These are phyloP conservation scores for Gobius niger DNA, from an alignment of 2,113 vertebrate species.

Conservation along the genomic window DNA sequence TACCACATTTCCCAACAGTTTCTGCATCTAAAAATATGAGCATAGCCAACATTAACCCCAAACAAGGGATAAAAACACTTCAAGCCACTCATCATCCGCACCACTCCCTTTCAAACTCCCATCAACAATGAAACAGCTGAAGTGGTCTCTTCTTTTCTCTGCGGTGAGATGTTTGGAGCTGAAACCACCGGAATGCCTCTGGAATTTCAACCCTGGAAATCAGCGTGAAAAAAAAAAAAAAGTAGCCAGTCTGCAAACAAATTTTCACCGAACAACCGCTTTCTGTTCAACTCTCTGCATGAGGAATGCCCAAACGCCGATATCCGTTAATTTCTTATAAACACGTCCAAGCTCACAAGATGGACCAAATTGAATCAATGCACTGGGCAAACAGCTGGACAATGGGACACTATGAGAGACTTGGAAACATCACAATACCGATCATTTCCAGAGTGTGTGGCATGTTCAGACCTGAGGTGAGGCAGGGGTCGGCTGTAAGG, in stretches of 20 bases:
- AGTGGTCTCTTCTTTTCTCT: neutral
- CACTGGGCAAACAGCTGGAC: constrained; percentile 20
- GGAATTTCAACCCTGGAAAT: constrained; percentile 42
- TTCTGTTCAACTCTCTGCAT: constrained; percentile 28
- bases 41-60: too few relatives aligned
- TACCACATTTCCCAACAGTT: too few relatives aligned
- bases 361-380: constrained; percentile 37
- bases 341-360: constrained; percentile 28
- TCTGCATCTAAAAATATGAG: too few relatives aligned
- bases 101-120: constrained; percentile 6
- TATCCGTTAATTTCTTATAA: neutral
- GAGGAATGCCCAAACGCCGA: constrained; percentile 23
- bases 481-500: neutral
- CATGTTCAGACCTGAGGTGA: constrained; percentile 22
- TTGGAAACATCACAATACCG: constrained; percentile 3
- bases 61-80: too few relatives aligned
- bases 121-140: constrained; percentile 5
- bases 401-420: constrained; percentile 7
- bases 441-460: neutral
- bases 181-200: constrained; percentile 53
- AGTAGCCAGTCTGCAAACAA: neutral
- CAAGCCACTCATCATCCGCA: neutral
- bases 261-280: constrained; percentile 20
- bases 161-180: constrained; percentile 21
- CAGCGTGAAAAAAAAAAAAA: too few relatives aligned